These are phyloP conservation scores for Agrotis segetum DNA, from an alignment of 2,888 invertebrate genomes.

Conservation along the genomic window DNA sequence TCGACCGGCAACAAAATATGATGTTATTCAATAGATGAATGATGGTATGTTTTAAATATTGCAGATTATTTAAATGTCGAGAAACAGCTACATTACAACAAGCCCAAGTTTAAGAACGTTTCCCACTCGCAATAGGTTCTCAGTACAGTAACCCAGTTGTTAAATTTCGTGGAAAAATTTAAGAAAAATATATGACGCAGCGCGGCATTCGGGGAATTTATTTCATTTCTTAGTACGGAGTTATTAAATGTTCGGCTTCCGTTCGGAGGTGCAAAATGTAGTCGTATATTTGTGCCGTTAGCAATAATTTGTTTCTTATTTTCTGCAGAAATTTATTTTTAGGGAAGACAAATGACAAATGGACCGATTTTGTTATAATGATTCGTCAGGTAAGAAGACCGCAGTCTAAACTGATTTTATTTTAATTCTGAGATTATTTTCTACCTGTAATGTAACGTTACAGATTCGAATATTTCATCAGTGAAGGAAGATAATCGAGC, in stretches of 20 bases:
- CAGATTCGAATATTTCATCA: no score
- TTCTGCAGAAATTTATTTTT: neutral
- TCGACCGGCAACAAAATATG: no score
- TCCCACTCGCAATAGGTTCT: constrained; percentile 20
- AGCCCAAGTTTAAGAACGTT: neutral
- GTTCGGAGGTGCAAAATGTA: constrained; percentile 34
- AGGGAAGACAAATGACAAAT: neutral
- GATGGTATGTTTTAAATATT: no score
- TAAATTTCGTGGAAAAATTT: constrained; percentile 63
- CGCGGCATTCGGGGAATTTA: constrained; percentile 51
- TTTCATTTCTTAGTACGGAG: constrained; percentile 46
- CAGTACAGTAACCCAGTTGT: constrained; percentile 58
- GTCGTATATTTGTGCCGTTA: constrained; percentile 30
- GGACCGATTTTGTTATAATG: neutral
- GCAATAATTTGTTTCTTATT: constrained; percentile 44
- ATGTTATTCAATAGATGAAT: no score
- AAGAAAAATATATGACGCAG: constrained; percentile 60
- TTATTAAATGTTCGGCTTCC: constrained; percentile 48
- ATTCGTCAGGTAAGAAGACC: no score
- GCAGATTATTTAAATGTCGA: no score
- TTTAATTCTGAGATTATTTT: no score
- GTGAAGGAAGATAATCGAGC: no score
- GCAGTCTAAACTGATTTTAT: no score
- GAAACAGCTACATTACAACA: neutral
- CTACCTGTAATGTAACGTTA: no score